Base-by-base conservation (phyloP, 2,113 vertebrate genomes). In the Mus musculus region DNA sequence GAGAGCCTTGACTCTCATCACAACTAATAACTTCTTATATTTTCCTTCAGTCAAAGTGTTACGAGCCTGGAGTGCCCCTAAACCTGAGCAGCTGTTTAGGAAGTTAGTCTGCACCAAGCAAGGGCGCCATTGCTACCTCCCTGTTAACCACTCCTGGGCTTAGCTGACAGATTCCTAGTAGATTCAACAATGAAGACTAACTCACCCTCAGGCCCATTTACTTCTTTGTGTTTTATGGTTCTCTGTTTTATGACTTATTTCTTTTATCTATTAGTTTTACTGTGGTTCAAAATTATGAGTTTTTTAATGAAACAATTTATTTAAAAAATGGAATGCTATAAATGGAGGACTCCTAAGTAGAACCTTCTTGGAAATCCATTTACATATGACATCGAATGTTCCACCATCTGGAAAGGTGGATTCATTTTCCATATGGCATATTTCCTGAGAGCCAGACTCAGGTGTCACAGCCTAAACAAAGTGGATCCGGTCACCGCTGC, bases 11-110 rank as follows among this genome's bases (percentile, higher is more conserved):
- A 19, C 69, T 93, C 42, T 54, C 46, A 14, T n/a, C 26, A 30
- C 8, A 65, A 76, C 81, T 75, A 65, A 63, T 19, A 77, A 80
- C 6, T 85, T 6, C 30, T 49, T 87, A 19, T 81, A 20, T 92
- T 89, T 86, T 84, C 13, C 82, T 91, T 93, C 30, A 77, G 24
- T 63, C 36, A 77, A 69, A 87, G 61, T 91, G 56, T 39, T 89
- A 84, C 87, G 54, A 93, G 86, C 36, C 24, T 12, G 22, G 65
- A 81, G 26, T 59, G 49, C 42, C 22, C 71, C 75, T 88, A 30
- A 63, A 88, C 39, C 16, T 26, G 33, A n/a, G 28, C 86, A 93
- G 54, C 26, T 20, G 17, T 26, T 61, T 22, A 39, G 76, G 73
- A 85, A 46, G 59, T 36, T 39, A 46, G 14, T 30, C 24, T 17